These are phyloP conservation scores for Microhierax caerulescens DNA, from an alignment of 2,797 vertebrate species.

Conservation along the genomic window DNA sequence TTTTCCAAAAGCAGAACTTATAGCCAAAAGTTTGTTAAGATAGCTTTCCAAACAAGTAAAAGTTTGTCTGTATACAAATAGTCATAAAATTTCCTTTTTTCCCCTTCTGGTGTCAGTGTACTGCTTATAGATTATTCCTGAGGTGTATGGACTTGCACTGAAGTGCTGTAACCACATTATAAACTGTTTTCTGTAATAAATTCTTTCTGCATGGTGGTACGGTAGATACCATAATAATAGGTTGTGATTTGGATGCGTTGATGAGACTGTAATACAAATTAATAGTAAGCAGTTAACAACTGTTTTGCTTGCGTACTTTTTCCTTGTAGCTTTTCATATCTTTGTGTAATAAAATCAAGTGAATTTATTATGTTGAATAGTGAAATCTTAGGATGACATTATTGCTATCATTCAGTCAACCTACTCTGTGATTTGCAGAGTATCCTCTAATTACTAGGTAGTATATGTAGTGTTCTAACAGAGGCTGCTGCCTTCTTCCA, in stretches of 20 bases:
- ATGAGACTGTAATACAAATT: background rate
- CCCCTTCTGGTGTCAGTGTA: background rate
- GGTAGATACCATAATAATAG: background rate
- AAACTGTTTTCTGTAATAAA: background rate
- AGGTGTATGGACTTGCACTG: background rate
- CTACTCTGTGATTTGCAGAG: background rate
- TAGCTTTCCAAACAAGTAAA: background rate
- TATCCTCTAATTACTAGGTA: background rate
- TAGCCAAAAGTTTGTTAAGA: background rate
- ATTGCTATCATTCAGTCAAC: background rate
- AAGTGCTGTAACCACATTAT: background rate
- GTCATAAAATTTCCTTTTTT: background rate
- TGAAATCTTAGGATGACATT: background rate
- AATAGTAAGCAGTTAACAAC: background rate
- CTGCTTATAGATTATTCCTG: background rate
- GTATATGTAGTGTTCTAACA: background rate
- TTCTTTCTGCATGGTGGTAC: background rate
- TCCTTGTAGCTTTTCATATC: background rate
- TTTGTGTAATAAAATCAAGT: background rate
- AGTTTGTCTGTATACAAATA: background rate
- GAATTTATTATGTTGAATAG: background rate
- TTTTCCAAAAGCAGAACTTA: background rate
- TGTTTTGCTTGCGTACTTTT: background rate
- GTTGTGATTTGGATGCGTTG: background rate
- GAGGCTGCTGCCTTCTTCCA: conserved; percentile 57